A percentile compares a stretch with the other conserved stretches of the same genome.
phyloP scores from a whole-genome alignment of 2,113 vertebrate genomes.

The Uropsilus gracilis region DNA sequence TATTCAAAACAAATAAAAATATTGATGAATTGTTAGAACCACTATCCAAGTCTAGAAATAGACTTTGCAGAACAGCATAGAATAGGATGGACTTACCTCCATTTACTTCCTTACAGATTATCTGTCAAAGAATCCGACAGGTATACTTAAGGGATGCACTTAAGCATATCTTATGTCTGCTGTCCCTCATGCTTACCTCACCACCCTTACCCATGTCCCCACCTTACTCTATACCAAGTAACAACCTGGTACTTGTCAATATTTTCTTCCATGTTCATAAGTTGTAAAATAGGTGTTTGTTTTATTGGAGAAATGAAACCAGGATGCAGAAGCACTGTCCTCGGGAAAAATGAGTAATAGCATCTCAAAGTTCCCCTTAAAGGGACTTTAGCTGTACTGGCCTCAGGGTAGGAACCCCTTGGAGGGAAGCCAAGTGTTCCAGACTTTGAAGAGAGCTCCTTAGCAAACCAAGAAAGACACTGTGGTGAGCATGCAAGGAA shows the following conservation, averaged over 20 bases:
- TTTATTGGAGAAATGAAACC: neutral
- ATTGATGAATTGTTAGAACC: neutral
- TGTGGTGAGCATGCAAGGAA: neutral
- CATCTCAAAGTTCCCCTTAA: rapidly evolving
- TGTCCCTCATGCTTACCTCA: neutral
- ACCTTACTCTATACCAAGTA: neutral
- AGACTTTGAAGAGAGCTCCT: neutral
- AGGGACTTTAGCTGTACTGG: neutral
- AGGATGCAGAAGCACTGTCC: neutral
- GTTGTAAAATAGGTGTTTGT: too few relatives aligned
- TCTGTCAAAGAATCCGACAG: neutral
- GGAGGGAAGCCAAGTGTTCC: neutral
- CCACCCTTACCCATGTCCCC: neutral
- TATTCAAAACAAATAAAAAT: neutral
- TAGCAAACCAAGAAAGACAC: neutral
- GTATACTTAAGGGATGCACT: neutral
- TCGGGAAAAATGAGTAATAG: neutral
- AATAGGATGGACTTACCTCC: neutral
- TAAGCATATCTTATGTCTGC: neutral
- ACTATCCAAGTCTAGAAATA: neutral
- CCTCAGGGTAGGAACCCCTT: rapidly evolving
- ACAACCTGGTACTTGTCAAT: neutral
- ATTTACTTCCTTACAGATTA: neutral
- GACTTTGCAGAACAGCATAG: neutral
- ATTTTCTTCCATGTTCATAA: neutral